Evolutionary conservation across 2,113 vertebrate species (phyloP), one percentile per base, ranked within the genome.

Genomic region (Calypte anna): DNA sequence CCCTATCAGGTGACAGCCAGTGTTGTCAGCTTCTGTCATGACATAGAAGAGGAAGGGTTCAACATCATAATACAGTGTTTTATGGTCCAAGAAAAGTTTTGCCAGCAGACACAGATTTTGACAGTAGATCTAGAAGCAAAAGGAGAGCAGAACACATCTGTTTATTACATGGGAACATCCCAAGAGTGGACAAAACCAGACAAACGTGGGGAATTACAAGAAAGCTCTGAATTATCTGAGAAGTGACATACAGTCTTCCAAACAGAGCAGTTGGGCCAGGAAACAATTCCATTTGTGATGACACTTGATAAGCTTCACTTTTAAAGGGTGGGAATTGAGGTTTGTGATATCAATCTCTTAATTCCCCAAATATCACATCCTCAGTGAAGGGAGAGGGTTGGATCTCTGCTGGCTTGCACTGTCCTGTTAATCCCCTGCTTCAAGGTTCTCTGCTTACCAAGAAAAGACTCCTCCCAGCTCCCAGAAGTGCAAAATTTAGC

Each of bases 11-110:
- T 99, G 99, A 94, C 99, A 99, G 96, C 99, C 99, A 2, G 99
- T 99, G 98, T 99, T 99, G 98, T 99, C 99, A 3, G 99, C 99
- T 96, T 99, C 99, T 1, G 99, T 99, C 99, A 99, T 99, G 93
- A 99, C 99, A 21, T 99, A 99, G 97, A 99, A 99, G 14, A 99
- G 98, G 96, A 99, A 99, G 30, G 99, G 99, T n/a, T 99, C 99
- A 58, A 99, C 99, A 4, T 99, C 99, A 2, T 99, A 99, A 74
- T 99, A 99, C 38, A 99, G 97, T 2, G 99, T 99, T 98, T 99
- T 99, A 93, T 99, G 99, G 98, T 99, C 99, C 98, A 99, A 97
- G 97, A 99, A 99, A 53, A 99, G 98, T 87, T 99, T 99, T 86
- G 99, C 99, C 90, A 99, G 98, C 94, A 99, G 98, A 98, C 99